Conservation (phyloP, 2,888 invertebrate species). For the Nomada lathburiana region DNA sequence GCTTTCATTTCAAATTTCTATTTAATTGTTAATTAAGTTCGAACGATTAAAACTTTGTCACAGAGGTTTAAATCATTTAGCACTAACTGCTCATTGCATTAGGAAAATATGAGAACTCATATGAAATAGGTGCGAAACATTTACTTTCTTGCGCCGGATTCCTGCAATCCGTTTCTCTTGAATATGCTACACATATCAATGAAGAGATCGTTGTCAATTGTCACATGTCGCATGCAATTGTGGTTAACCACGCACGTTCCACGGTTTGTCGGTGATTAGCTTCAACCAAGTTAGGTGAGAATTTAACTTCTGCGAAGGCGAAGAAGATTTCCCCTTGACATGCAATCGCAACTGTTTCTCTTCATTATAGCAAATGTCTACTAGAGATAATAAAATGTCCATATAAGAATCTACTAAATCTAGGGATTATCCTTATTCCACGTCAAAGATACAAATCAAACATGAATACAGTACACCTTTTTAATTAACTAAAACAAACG, state of each 20-base stretch:
- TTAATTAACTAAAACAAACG: no score
- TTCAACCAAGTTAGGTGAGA: constrained; percentile 35
- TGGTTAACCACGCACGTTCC: constrained; percentile 54
- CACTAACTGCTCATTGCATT: background rate
- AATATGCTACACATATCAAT: constrained; percentile 35
- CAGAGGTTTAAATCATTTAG: background rate
- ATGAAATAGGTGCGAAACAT: background rate
- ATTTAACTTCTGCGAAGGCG: constrained; percentile 17
- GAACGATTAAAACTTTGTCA: background rate
- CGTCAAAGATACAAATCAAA: no score
- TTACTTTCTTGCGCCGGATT: background rate
- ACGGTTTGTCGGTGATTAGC: constrained; percentile 47
- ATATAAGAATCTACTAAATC: background rate
- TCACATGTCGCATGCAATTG: constrained; percentile 50
- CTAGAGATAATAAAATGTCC: background rate
- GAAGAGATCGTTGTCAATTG: constrained; percentile 57
- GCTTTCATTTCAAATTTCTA: background rate
- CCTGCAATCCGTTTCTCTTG: background rate
- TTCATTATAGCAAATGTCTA: constrained; percentile 2
- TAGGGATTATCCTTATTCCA: background rate
- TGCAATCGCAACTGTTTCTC: constrained; percentile 5
- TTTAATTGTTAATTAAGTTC: background rate
- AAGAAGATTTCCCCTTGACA: constrained; percentile 20
- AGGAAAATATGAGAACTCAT: background rate
- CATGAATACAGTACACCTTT: no score